Evolutionary conservation across 2,888 invertebrate species (phyloP).

Genomic region (Harpalus rubripes): DNA sequence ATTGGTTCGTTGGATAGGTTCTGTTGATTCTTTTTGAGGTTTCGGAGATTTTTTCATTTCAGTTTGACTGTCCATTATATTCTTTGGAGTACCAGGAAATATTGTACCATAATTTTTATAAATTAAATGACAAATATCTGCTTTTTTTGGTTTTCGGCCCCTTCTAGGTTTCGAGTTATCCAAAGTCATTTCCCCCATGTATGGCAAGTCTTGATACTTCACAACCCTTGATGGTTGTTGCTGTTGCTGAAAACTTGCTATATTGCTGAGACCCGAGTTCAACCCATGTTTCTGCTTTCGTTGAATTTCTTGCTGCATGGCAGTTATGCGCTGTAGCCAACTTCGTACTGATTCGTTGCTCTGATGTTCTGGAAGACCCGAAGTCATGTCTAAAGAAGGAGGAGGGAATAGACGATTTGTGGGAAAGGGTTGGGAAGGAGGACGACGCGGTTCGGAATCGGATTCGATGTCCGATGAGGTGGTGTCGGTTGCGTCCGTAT

Average conservation of each 20-base stretch:
- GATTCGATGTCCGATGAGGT: slow-evolving; percentile 49
- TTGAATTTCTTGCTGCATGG: slow-evolving; percentile 82
- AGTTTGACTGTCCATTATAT: slow-evolving; percentile 76
- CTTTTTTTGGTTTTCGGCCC: slow-evolving; percentile 94
- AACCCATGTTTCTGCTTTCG: slow-evolving; percentile 72
- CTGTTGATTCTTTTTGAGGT: slow-evolving; percentile 68
- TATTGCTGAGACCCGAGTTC: slow-evolving; percentile 23
- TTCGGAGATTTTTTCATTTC: slow-evolving; percentile 67
- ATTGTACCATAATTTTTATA: slow-evolving; percentile 95
- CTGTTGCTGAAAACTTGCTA: slow-evolving; percentile 7
- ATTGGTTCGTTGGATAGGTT: slow-evolving; percentile 80
- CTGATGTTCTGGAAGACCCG: slow-evolving; percentile 75
- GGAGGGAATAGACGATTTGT: slow-evolving; percentile 13
- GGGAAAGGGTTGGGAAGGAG: not conserved
- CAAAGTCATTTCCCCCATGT: slow-evolving; percentile 95
- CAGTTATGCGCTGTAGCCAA: slow-evolving; percentile 88
- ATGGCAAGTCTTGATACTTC: slow-evolving; percentile 91
- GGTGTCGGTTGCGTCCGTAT: slow-evolving; percentile 52
- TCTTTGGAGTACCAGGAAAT: slow-evolving; percentile 86
- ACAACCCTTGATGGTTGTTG: slow-evolving; percentile 78
- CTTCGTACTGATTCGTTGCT: slow-evolving; percentile 85
- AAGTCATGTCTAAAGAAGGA: slow-evolving; percentile 71
- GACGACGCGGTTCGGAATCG: slow-evolving; percentile 35
- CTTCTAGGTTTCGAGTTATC: slow-evolving; percentile 92
- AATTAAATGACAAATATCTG: slow-evolving; percentile 94